These are phyloP conservation scores for Nomada fabriciana DNA, from an alignment of 2,888 invertebrate species.

Conservation along the genomic window DNA sequence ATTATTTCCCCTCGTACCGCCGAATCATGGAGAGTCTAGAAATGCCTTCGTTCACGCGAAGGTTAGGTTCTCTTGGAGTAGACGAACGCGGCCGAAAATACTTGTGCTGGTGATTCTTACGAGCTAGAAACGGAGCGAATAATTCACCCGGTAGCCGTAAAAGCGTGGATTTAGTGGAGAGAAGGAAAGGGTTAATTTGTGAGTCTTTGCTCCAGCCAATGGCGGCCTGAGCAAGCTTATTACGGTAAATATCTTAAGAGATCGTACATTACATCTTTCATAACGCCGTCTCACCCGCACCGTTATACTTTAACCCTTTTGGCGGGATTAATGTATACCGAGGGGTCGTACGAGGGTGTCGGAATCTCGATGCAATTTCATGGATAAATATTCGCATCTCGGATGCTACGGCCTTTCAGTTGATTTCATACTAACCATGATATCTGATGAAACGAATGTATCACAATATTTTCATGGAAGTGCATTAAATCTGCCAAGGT, in stretches of 20 bases:
- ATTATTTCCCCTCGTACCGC: background rate
- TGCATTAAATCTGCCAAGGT: background rate
- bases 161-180: conserved; percentile 42
- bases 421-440: conserved; percentile 12
- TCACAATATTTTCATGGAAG: background rate
- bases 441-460: background rate
- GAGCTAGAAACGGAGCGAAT: conserved; percentile 42
- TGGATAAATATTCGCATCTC: conserved; percentile 47
- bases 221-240: conserved; percentile 44
- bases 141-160: conserved; percentile 48
- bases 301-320: conserved; percentile 14
- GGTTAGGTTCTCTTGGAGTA: background rate
- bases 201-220: conserved; percentile 46
- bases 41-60: background rate
- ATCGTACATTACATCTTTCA: conserved; percentile 18
- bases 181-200: conserved; percentile 59
- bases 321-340: conserved; percentile 31
- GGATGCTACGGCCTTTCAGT: conserved; percentile 6
- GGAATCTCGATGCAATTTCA: conserved; percentile 41
- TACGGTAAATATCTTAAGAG: conserved; percentile 62
- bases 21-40: background rate
- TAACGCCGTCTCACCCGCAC: conserved; percentile 1
- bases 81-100: conserved; percentile 12
- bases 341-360: conserved; percentile 13
- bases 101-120: conserved; percentile 1